These are phyloP conservation scores for Agapornis canus DNA, from an alignment of 2,797 vertebrate genomes.

Conservation along the genomic window DNA sequence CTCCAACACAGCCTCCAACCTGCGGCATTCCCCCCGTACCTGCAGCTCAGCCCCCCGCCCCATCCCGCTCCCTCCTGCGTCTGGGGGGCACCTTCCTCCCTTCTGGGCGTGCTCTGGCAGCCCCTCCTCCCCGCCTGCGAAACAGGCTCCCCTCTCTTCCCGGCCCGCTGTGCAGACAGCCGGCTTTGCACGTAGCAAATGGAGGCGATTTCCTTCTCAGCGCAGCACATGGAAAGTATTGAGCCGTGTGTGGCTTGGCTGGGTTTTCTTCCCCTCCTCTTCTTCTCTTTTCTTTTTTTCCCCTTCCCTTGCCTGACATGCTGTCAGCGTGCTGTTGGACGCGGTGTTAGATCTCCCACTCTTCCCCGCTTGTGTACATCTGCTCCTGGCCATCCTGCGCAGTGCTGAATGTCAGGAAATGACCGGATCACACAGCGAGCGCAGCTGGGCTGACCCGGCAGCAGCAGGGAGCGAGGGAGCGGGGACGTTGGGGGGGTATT, in stretches of 20 bases:
- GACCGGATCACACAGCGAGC: neutral
- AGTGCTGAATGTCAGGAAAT: neutral
- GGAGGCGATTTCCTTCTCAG: conserved; percentile 70
- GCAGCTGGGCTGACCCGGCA: neutral
- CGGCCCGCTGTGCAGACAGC: conserved; percentile 72
- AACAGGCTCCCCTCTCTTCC: conserved; percentile 67
- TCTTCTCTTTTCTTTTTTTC: neutral
- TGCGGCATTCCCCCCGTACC: neutral
- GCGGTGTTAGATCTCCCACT: neutral
- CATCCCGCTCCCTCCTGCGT: neutral
- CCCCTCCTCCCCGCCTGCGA: conserved; percentile 75
- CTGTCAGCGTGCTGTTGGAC: neutral
- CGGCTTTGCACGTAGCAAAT: conserved; percentile 82
- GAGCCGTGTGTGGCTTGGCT: neutral
- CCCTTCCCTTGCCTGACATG: neutral
- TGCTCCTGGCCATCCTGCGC: neutral
- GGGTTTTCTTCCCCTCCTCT: neutral
- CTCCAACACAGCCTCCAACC: neutral
- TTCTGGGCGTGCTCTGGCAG: neutral
- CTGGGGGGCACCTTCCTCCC: neutral
- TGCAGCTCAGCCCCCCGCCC: neutral
- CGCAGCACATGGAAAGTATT: conserved; percentile 68
- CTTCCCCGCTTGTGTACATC: neutral
- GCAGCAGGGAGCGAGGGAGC: neutral
- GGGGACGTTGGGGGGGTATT: neutral